These are phyloP conservation scores for Zygaena filipendulae DNA, from an alignment of 2,888 invertebrate genomes.

Conservation along the genomic window DNA sequence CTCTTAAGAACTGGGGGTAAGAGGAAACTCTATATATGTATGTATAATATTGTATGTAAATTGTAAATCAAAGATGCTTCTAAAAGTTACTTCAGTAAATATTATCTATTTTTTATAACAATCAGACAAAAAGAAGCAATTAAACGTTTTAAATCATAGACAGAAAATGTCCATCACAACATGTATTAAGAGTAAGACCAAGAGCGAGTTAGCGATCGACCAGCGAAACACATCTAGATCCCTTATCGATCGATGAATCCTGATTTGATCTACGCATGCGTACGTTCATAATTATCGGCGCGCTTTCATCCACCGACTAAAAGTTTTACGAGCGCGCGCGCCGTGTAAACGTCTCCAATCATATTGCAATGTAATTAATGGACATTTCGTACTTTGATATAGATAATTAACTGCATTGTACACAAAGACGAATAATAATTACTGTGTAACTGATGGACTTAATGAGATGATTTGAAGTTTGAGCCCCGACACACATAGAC, in stretches of 20 bases:
- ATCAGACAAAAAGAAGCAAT: too few relatives aligned
- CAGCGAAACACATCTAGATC: constrained; percentile 48
- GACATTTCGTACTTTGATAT: constrained; percentile 39
- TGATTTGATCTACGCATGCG: constrained; percentile 65
- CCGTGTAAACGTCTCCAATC: constrained; percentile 58
- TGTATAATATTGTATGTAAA: too few relatives aligned
- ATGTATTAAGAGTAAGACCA: not conserved
- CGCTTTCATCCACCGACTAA: constrained; percentile 61
- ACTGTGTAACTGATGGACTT: constrained; percentile 23
- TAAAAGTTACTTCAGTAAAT: too few relatives aligned
- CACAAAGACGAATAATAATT: constrained; percentile 28
- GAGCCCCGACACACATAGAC: too few relatives aligned
- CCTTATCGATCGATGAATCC: constrained; percentile 57
- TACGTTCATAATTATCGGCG: constrained; percentile 58
- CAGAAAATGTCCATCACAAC: too few relatives aligned
- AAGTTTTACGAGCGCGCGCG: constrained; percentile 50
- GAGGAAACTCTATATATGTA: too few relatives aligned
- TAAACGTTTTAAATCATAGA: too few relatives aligned
- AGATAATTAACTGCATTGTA: constrained; percentile 43
- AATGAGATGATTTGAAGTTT: constrained; percentile 24
- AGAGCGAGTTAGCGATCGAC: constrained; percentile 24
- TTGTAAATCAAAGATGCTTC: too few relatives aligned
- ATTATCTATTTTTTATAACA: too few relatives aligned
- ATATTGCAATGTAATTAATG: constrained; percentile 59
- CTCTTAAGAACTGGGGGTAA: too few relatives aligned